Evolutionary conservation across 2,888 invertebrate species (phyloP).

Genomic region (Chirona hameri): DNA sequence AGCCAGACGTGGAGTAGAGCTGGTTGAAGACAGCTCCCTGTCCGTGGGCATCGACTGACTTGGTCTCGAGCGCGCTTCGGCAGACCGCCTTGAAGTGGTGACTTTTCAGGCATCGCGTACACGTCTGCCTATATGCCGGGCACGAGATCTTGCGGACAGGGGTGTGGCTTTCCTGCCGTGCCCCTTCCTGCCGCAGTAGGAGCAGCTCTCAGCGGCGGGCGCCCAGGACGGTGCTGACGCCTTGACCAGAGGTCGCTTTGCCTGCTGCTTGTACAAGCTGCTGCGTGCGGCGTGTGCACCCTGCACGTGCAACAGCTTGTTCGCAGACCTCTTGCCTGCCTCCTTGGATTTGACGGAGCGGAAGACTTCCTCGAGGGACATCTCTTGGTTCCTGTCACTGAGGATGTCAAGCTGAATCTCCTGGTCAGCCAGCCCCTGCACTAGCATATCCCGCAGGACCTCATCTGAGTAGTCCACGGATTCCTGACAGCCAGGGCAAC

Average conservation of each 20-base stretch:
- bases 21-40: not conserved
- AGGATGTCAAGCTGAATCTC: too few species aligned
- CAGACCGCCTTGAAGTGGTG: not conserved
- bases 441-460: too few species aligned
- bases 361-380: not conserved
- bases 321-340: not conserved
- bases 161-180: not conserved
- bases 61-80: not conserved
- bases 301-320: not conserved
- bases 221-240: not conserved
- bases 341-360: not conserved
- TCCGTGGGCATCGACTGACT: too few species aligned
- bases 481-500: too few species aligned
- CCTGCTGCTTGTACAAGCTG: not conserved
- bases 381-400: too few species aligned
- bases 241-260: not conserved
- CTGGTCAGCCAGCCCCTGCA: not conserved
- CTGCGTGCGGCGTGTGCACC: too few species aligned
- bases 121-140: not conserved
- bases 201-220: not conserved
- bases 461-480: not conserved
- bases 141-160: not conserved
- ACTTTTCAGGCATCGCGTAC: not conserved
- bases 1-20: not conserved
- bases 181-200: not conserved